These are phyloP conservation scores for Stramonita haemastoma DNA, from an alignment of 2,888 invertebrate species.

Conservation along the genomic window DNA sequence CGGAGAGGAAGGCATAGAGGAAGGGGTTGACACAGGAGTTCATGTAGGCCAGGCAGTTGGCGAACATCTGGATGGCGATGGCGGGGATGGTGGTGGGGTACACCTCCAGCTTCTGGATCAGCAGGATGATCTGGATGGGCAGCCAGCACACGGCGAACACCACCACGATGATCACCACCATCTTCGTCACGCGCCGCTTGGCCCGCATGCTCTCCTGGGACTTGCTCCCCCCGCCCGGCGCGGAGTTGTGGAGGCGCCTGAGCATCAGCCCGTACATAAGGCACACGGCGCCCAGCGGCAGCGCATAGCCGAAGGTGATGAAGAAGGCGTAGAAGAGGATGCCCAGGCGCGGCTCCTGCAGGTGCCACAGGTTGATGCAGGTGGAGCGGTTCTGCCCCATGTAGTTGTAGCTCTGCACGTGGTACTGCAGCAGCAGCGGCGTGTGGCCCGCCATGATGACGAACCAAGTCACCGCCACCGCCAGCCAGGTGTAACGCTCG, in stretches of 20 bases:
- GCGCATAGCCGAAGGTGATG: constrained; percentile 91
- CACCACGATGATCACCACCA: constrained; percentile 93
- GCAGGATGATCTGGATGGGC: constrained; percentile 88
- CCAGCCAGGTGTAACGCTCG: constrained; percentile 88
- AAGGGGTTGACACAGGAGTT: constrained; percentile 97
- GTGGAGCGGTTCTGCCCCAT: constrained; percentile 64
- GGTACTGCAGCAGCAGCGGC: constrained; percentile 70
- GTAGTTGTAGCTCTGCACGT: constrained; percentile 76
- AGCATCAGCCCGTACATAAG: constrained; percentile 93
- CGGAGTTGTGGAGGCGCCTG: constrained; percentile 88
- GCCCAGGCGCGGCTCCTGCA: neutral
- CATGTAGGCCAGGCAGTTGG: constrained; percentile 85
- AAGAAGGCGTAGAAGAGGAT: constrained; percentile 77
- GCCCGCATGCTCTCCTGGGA: constrained; percentile 90
- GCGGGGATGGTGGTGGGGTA: constrained; percentile 82
- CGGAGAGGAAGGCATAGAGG: constrained; percentile 94
- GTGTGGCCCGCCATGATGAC: constrained; percentile 81
- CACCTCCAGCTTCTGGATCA: constrained; percentile 85
- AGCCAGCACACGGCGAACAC: constrained; percentile 87
- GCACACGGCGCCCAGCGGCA: constrained; percentile 91
- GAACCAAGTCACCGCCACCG: constrained; percentile 88
- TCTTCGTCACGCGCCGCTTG: constrained; percentile 91
- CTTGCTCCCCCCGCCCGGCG: constrained; percentile 84
- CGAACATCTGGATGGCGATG: constrained; percentile 78
- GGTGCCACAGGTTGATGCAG: constrained; percentile 62